Evolutionary conservation across 2,888 invertebrate genomes (phyloP), one percentile per base, ranked within the genome.

Genomic region (Cepaea hortensis): DNA sequence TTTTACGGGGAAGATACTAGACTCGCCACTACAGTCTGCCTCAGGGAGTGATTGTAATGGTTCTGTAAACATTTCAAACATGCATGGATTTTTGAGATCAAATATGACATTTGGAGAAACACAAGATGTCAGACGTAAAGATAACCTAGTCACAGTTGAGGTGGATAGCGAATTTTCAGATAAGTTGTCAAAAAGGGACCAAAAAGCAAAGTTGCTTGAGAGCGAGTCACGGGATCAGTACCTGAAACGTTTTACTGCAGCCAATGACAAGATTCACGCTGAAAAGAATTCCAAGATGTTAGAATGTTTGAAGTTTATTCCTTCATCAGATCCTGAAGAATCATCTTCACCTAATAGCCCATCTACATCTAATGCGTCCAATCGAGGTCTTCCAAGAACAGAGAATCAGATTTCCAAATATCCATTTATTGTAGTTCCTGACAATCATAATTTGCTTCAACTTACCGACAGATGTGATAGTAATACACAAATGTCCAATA

Each of bases 221-320:
- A 61, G 55, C n/a, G 77, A 77, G 55, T n/a, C 55, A n/a, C 35
- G 62, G 35, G 18, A 20, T 13, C 35, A 65, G 62, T 80, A 80
- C 65, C 18, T 80, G 62, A 23, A 80, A 65, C 80, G 80, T 3
- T 35, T 80, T 15, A 35, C 23, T 65, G 65, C 65, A 46, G 80
- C 80, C 13, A 80, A 65, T 35, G 80, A 35, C 7, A 80, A 65
- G 20, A 20, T 80, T 46, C 35, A 46, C 3, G 80, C 35, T 65
- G 46, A 80, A 65, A 20, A 80, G n/a, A 35, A 62, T 46, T 35
- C 46, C 35, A 65, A 62, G 46, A 65, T 65, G 65, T 35, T 55
- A 5, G 80, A 80, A 46, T 65, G 7, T 65, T 65, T 80, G 18
- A 80, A 80, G 46, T 20, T 46, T 13, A 35, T 80, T 65, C 80